A percentile compares a stretch with the other conserved stretches of the same genome.
These are phyloP conservation scores for Ormyrus thymus DNA, from an alignment of 2,888 invertebrate species.

Conservation along the genomic window DNA sequence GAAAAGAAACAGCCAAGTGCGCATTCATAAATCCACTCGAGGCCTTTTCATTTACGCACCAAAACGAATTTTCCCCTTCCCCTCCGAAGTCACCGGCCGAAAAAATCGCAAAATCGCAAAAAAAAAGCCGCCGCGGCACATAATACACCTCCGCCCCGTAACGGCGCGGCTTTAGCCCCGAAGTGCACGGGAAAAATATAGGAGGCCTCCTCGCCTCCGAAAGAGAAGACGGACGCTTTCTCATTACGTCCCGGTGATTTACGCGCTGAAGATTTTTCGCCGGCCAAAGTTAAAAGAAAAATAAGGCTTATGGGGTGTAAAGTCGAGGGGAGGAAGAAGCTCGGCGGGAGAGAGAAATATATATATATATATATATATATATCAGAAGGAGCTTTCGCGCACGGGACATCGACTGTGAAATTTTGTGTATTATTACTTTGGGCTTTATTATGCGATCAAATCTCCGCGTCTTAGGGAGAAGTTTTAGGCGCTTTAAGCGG, in stretches of 20 bases:
- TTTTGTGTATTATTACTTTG: conserved; percentile 30
- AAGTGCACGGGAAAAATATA: no score
- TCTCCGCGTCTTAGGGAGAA: not conserved
- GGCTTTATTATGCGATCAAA: no score
- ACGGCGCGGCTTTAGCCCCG: no score
- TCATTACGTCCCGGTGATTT: conserved; percentile 74
- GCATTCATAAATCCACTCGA: no score
- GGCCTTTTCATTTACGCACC: no score
- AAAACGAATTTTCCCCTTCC: no score
- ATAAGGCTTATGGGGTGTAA: conserved; percentile 74
- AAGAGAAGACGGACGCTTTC: conserved; percentile 72
- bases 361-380: conserved; percentile 5
- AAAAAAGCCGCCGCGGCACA: conserved; percentile 35
- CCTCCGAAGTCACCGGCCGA: no score
- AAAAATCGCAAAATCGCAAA: no score
- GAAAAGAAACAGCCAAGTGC: no score
- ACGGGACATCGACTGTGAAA: conserved; percentile 22
- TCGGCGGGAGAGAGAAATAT: conserved; percentile 2
- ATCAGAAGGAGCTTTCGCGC: conserved; percentile 4
- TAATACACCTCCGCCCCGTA: no score
- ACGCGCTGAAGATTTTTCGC: conserved; percentile 71
- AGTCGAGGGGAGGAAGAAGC: conserved; percentile 62
- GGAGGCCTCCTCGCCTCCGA: not conserved
- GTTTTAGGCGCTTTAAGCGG: not conserved
- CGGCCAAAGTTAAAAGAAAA: conserved; percentile 74